phyloP scores from a whole-genome alignment of 1,140 invertebrate species.

The Branchinecta lynchi region DNA sequence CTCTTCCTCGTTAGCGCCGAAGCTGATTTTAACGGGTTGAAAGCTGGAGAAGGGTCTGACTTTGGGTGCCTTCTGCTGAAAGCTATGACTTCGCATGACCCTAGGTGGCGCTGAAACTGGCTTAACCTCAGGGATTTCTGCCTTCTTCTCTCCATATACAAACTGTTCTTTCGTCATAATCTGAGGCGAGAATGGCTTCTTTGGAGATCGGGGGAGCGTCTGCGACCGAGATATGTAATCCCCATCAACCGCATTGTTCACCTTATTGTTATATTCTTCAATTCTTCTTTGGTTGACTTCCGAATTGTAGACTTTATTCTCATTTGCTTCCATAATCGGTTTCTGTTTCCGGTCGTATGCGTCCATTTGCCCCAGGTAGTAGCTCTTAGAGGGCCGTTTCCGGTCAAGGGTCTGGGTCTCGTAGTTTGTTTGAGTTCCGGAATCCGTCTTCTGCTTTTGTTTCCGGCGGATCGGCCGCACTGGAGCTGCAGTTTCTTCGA shows the following conservation, averaged over 20 bases:
- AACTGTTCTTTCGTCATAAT: slow-evolving; percentile 13
- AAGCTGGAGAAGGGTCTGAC: slow-evolving; percentile 27
- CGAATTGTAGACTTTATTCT: background rate
- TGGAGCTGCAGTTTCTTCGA: slow-evolving; percentile 26
- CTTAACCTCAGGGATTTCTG: slow-evolving; percentile 15
- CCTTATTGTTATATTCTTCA: slow-evolving; percentile 8
- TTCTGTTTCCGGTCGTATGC: slow-evolving; percentile 61
- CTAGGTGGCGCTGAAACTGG: slow-evolving; percentile 37
- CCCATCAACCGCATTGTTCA: background rate
- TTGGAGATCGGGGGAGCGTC: slow-evolving; percentile 55
- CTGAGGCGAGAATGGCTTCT: slow-evolving; percentile 29
- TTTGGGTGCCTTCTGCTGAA: slow-evolving; percentile 49
- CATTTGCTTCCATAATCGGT: slow-evolving; percentile 26
- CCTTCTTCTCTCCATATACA: background rate
- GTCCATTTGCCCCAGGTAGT: slow-evolving; percentile 65
- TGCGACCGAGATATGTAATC: slow-evolving; percentile 38
- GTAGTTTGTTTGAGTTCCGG: slow-evolving; percentile 18
- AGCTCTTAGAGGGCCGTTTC: slow-evolving; percentile 38
- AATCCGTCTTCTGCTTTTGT: slow-evolving; percentile 17
- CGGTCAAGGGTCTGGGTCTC: slow-evolving; percentile 18
- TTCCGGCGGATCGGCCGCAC: slow-evolving; percentile 31
- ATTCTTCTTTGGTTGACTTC: background rate
- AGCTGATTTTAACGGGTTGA: slow-evolving; percentile 24
- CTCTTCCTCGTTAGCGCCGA: slow-evolving; percentile 18
- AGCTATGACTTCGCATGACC: slow-evolving; percentile 65